Evolutionary conservation across 2,888 invertebrate species (phyloP).

Genomic region (Heterodera filipjevi): DNA sequence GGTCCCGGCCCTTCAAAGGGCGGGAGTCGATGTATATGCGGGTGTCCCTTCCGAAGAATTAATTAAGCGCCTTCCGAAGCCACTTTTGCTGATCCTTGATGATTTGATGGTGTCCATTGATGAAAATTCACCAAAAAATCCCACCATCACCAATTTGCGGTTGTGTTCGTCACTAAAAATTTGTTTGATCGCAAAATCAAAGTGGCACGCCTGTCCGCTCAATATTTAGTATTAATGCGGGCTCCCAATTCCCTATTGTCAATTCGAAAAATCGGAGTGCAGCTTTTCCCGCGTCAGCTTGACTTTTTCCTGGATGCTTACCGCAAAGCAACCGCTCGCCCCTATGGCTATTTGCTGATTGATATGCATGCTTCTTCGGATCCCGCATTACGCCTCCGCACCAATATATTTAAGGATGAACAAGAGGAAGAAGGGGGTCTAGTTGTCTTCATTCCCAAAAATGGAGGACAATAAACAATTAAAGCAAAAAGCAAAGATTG

Average conservation of each 20-base stretch:
- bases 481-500: no score
- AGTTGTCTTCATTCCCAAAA: constrained; percentile 17
- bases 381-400: constrained; percentile 28
- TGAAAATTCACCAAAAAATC: constrained; percentile 35
- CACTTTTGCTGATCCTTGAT: constrained; percentile 25
- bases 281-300: constrained; percentile 31
- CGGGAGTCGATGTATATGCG: constrained; percentile 21
- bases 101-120: constrained; percentile 31
- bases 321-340: background rate
- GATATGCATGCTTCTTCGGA: constrained; percentile 33
- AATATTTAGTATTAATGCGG: constrained; percentile 38
- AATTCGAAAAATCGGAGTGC: constrained; percentile 27
- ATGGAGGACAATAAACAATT: background rate
- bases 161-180: constrained; percentile 38
- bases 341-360: constrained; percentile 35
- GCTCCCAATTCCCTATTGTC: constrained; percentile 24
- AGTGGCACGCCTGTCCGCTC: constrained; percentile 34
- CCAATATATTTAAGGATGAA: constrained; percentile 26
- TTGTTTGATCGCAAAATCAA: constrained; percentile 35
- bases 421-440: constrained; percentile 24
- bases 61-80: constrained; percentile 6
- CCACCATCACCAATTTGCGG: constrained; percentile 30
- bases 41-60: constrained; percentile 33
- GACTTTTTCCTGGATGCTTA: constrained; percentile 25
- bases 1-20: background rate